These are phyloP conservation scores for Drosophila ohnishii DNA, from an alignment of 1,140 invertebrate genomes.

Conservation along the genomic window DNA sequence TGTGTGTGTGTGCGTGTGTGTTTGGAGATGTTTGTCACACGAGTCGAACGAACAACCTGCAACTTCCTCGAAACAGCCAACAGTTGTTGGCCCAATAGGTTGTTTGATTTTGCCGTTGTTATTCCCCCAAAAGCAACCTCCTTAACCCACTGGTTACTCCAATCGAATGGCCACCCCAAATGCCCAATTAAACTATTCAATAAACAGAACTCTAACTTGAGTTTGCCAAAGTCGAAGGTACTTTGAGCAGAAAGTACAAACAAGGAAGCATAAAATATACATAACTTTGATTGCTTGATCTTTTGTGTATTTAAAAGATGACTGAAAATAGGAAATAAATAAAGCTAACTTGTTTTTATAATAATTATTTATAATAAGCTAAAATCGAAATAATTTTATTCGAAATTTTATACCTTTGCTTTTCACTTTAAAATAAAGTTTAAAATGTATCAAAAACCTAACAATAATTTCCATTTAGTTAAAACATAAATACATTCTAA, in stretches of 20 bases:
- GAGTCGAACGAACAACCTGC: slow-evolving; percentile 23
- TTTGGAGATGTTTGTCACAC: slow-evolving; percentile 26
- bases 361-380: no score
- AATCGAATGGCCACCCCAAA: neutral
- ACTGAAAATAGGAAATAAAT: no score
- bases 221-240: neutral
- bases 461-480: neutral
- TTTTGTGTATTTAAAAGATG: neutral
- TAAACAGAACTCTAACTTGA: neutral
- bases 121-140: slow-evolving; percentile 12
- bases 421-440: neutral
- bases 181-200: slow-evolving; percentile 15
- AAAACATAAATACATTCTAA: neutral
- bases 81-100: slow-evolving; percentile 11
- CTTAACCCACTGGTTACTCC: neutral
- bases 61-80: slow-evolving; percentile 26
- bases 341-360: no score
- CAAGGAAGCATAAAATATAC: no score
- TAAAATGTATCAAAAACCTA: neutral
- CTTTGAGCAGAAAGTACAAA: neutral
- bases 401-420: neutral
- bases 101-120: slow-evolving; percentile 17
- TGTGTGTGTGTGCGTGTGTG: neutral
- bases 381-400: no score
- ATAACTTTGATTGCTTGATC: neutral